Evolutionary conservation across 35 echinoderm and acorn worm genomes (phyloP).

Genomic region (Patiria miniata): DNA sequence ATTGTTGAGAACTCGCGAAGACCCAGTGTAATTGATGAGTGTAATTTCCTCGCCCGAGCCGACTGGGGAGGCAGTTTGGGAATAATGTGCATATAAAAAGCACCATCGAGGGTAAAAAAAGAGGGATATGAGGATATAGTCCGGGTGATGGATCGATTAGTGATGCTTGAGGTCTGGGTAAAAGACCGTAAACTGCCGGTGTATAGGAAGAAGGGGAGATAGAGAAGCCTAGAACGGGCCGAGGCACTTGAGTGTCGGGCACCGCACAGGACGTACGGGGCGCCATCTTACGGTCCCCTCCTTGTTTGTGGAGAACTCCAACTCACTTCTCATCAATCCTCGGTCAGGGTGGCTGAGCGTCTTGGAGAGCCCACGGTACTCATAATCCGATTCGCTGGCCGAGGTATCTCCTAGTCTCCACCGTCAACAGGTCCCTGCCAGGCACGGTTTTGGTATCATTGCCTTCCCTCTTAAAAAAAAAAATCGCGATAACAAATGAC

Average conservation of each 20-base stretch:
- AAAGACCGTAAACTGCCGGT: too few relatives aligned
- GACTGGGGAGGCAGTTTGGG: slow-evolving; percentile 2
- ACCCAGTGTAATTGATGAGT: slow-evolving; percentile 1
- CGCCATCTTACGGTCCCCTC: slow-evolving; percentile 4
- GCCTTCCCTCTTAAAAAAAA: neutral
- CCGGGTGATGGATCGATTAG: neutral
- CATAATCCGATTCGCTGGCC: neutral
- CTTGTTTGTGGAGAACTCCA: slow-evolving; percentile 17
- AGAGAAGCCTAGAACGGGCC: neutral
- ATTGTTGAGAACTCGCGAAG: neutral
- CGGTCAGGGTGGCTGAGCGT: too few relatives aligned
- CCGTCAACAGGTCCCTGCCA: neutral
- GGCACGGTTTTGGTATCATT: neutral
- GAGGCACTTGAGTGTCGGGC: neutral
- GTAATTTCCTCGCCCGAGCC: neutral
- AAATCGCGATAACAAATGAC: slow-evolving; percentile 6
- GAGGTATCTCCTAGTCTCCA: neutral
- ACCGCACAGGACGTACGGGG: slow-evolving; percentile 1
- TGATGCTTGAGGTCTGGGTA: neutral
- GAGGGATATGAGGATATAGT: neutral
- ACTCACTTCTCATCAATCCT: neutral
- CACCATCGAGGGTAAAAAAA: neutral
- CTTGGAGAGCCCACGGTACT: too few relatives aligned
- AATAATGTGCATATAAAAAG: neutral
- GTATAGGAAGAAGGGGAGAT: too few relatives aligned